Conservation (phyloP, 2,888 invertebrate species). For the Cremastinae sp. region DNA sequence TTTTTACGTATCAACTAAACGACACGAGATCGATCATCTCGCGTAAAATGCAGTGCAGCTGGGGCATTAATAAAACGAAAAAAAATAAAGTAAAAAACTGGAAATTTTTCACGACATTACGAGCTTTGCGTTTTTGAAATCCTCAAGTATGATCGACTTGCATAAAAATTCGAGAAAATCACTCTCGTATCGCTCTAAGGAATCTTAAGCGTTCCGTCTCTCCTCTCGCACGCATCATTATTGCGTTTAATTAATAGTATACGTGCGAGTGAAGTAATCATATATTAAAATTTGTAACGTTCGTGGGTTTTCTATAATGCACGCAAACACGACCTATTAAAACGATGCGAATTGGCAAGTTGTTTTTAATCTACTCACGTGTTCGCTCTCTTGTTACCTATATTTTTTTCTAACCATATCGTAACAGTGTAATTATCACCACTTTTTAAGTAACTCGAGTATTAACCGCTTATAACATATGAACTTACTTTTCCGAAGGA, state of each 20-base stretch:
- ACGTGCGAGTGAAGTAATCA: slow-evolving; percentile 39
- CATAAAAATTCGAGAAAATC: too few species aligned
- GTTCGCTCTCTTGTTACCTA: background rate
- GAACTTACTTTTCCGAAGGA: background rate
- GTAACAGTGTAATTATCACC: slow-evolving; percentile 41
- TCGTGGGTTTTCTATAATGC: slow-evolving; percentile 33
- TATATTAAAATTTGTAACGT: slow-evolving; percentile 44
- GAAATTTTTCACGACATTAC: slow-evolving; percentile 15
- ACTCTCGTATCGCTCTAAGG: slow-evolving; percentile 26
- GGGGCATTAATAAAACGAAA: background rate
- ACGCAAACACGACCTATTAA: slow-evolving; percentile 50
- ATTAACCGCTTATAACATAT: slow-evolving; percentile 20
- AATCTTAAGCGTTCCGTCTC: slow-evolving; percentile 31
- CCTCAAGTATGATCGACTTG: too few species aligned
- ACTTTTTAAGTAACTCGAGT: slow-evolving; percentile 13
- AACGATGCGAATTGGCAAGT: slow-evolving; percentile 37
- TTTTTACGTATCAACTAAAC: slow-evolving; percentile 6
- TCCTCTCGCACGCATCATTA: background rate
- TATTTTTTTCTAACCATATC: slow-evolving; percentile 21
- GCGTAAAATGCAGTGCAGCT: slow-evolving; percentile 4
- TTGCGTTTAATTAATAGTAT: slow-evolving; percentile 34
- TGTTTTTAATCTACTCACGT: slow-evolving; percentile 36
- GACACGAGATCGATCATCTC: slow-evolving; percentile 18
- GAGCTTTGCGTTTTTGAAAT: background rate
- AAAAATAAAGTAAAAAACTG: background rate